phyloP scores from a whole-genome alignment of 1,140 invertebrate genomes.

The Onthophagus taurus region DNA sequence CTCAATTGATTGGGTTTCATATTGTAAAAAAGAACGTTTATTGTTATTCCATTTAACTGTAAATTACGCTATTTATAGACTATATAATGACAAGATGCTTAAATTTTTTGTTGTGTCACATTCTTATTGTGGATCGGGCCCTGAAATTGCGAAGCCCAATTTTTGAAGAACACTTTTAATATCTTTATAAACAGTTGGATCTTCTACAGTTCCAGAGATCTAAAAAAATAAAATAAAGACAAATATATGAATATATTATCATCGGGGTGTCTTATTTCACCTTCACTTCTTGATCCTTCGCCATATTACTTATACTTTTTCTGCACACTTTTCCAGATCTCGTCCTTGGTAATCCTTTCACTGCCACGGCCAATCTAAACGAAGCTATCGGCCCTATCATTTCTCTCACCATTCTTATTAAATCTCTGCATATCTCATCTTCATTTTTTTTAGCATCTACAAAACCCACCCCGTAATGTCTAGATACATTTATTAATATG shows the following conservation, averaged over 20 bases:
- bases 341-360: slow-evolving; percentile 60
- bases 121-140: slow-evolving; percentile 37
- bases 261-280: slow-evolving; percentile 41
- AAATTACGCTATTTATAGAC: slow-evolving; percentile 10
- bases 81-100: slow-evolving; percentile 7
- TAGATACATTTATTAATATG: no score
- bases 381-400: slow-evolving; percentile 83
- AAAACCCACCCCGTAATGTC: no score
- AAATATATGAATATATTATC: slow-evolving; percentile 1
- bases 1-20: slow-evolving; percentile 9
- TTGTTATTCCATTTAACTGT: slow-evolving; percentile 12
- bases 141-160: slow-evolving; percentile 62
- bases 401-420: slow-evolving; percentile 64
- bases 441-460: slow-evolving; percentile 47
- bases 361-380: slow-evolving; percentile 65
- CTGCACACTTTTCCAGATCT: slow-evolving; percentile 63
- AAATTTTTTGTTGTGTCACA: slow-evolving; percentile 8
- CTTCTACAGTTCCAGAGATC: slow-evolving; percentile 82
- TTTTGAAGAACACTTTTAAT: slow-evolving; percentile 65
- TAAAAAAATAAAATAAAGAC: slow-evolving; percentile 34
- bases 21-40: slow-evolving; percentile 6
- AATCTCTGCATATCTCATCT: slow-evolving; percentile 51
- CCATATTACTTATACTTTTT: slow-evolving; percentile 76
- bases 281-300: slow-evolving; percentile 64
- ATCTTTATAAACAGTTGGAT: slow-evolving; percentile 68